phyloP scores from a whole-genome alignment of 2,888 invertebrate species.

The Leptarthrus brevirostris region DNA sequence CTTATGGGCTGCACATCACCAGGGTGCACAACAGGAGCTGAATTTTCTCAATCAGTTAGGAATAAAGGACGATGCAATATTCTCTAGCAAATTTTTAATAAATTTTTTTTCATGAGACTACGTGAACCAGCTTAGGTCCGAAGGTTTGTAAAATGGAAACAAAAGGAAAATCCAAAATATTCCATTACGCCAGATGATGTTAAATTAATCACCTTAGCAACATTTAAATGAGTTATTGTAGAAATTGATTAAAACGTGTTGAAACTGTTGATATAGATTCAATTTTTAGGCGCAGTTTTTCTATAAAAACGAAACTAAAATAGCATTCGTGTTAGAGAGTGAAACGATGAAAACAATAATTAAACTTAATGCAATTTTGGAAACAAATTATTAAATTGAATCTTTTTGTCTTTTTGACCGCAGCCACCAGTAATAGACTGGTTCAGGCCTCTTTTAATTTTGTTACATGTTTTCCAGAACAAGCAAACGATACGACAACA shows the following conservation, averaged over 20 bases:
- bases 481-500: not conserved
- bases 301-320: not conserved
- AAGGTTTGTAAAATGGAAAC: not conserved
- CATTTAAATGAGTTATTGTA: constrained; percentile 27
- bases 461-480: constrained; percentile 5
- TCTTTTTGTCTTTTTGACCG: constrained; percentile 1
- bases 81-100: constrained; percentile 67
- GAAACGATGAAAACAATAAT: constrained; percentile 37
- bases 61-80: constrained; percentile 68
- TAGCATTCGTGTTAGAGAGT: not conserved
- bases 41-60: constrained; percentile 67
- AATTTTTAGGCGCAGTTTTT: constrained; percentile 28
- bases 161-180: not conserved
- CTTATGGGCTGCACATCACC: constrained; percentile 66
- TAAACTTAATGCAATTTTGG: constrained; percentile 9
- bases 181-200: not conserved
- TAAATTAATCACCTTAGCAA: constrained; percentile 25
- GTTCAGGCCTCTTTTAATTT: not conserved
- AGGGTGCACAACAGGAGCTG: constrained; percentile 62
- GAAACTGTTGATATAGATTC: constrained; percentile 21
- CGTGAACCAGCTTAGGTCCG: not conserved
- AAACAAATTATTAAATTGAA: constrained; percentile 3
- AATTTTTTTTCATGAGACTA: constrained; percentile 56
- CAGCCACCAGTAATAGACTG: not conserved
- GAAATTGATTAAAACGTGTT: constrained; percentile 22